Conservation (phyloP, 2,888 invertebrate genomes). For the Unio delphinus region DNA sequence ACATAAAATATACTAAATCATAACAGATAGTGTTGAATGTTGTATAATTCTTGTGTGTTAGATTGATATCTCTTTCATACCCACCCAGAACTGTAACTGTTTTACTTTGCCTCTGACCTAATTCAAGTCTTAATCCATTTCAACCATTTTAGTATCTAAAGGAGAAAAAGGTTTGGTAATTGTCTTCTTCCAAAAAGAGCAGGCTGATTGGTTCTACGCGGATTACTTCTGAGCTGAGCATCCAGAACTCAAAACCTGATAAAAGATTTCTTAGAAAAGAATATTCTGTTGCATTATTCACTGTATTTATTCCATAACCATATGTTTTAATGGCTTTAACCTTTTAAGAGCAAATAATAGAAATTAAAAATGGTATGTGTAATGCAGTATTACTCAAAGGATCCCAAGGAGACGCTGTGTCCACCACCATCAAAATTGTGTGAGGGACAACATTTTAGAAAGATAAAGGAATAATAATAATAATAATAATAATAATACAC, state of each 20-base stretch:
- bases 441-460: too few relatives aligned
- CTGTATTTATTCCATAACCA: background rate
- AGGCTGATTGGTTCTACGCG: conserved; percentile 99
- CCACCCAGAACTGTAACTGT: background rate
- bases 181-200: conserved; percentile 95
- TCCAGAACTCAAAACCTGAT: conserved; percentile 63
- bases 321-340: background rate
- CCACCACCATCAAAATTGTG: too few relatives aligned
- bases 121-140: conserved; percentile 46
- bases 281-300: conserved; percentile 53
- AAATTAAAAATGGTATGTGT: background rate
- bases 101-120: conserved; percentile 2
- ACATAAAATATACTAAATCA: too few relatives aligned
- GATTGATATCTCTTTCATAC: too few relatives aligned
- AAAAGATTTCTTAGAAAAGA: conserved; percentile 67
- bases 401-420: too few relatives aligned
- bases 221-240: conserved; percentile 88
- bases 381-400: too few relatives aligned
- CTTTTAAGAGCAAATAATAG: background rate
- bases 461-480: too few relatives aligned
- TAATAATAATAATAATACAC: too few relatives aligned
- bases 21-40: too few relatives aligned
- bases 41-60: too few relatives aligned
- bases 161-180: conserved; percentile 83
- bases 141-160: conserved; percentile 92